Evolutionary conservation across 1,140 invertebrate genomes (phyloP).

Genomic region (Drosophila bocqueti): DNA sequence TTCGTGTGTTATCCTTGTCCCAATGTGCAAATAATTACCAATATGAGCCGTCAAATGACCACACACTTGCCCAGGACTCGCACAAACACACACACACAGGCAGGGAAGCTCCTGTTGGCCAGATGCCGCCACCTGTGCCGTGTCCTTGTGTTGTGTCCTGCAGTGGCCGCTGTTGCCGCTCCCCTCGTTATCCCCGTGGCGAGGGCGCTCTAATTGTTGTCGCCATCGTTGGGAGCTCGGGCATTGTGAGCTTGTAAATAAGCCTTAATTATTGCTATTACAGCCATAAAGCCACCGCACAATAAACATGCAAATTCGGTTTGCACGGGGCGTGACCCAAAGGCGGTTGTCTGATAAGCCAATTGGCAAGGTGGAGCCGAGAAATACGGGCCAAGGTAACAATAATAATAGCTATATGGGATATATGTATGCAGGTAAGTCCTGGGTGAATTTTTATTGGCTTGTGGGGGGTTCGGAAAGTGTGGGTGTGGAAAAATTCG

Average conservation of each 20-base stretch:
- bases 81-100: constrained; percentile 16
- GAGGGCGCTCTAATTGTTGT: constrained; percentile 64
- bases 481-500: not conserved
- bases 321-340: constrained; percentile 34
- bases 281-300: constrained; percentile 79
- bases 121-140: constrained; percentile 29
- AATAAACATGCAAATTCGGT: constrained; percentile 80
- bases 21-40: constrained; percentile 78
- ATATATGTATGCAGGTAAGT: not conserved
- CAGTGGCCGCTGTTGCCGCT: constrained; percentile 4
- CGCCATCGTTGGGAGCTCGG: constrained; percentile 23
- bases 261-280: constrained; percentile 80
- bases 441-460: constrained; percentile 11
- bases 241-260: constrained; percentile 76
- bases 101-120: constrained; percentile 52
- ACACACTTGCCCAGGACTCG: constrained; percentile 45
- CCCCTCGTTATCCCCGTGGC: constrained; percentile 26
- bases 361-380: constrained; percentile 28
- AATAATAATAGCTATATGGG: constrained; percentile 18
- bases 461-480: too few species aligned
- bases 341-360: constrained; percentile 45
- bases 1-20: constrained; percentile 31
- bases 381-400: constrained; percentile 32
- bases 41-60: constrained; percentile 76
- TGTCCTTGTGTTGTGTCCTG: constrained; percentile 9